phyloP scores from a whole-genome alignment of 92 coral and sea anemone genomes.

The Siderastrea siderea region DNA sequence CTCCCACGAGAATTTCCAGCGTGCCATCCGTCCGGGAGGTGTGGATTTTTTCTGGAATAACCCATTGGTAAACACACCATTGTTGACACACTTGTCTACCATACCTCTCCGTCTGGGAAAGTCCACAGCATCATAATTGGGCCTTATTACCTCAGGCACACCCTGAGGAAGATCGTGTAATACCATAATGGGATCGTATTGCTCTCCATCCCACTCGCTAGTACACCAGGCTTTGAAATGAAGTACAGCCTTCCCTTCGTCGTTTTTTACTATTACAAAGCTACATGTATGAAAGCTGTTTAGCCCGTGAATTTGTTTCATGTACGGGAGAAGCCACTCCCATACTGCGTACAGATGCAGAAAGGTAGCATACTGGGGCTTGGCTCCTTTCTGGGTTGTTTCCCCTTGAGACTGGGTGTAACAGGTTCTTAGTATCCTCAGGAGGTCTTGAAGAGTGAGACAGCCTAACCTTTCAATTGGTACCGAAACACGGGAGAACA shows the following conservation, averaged over 20 bases:
- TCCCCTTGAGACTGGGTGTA: conserved; percentile 73
- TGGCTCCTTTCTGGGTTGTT: conserved; percentile 63
- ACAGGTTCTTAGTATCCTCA: conserved; percentile 55
- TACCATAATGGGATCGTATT: conserved; percentile 47
- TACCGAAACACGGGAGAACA: conserved; percentile 71
- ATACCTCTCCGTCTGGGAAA: conserved; percentile 40
- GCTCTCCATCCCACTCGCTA: conserved; percentile 31
- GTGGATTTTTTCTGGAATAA: no score
- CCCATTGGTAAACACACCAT: conserved; percentile 49
- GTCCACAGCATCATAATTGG: conserved; percentile 56
- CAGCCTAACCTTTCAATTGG: conserved; percentile 62
- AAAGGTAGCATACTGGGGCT: conserved; percentile 60
- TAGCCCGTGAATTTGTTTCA: conserved; percentile 38
- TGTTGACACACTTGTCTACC: conserved; percentile 61
- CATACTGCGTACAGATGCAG: conserved; percentile 56
- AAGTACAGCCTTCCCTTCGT: conserved; percentile 35
- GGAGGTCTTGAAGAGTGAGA: conserved; percentile 61
- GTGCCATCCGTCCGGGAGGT: no score
- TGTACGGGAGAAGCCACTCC: conserved; percentile 69
- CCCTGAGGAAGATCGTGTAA: conserved; percentile 35
- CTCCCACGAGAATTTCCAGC: no score
- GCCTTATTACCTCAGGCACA: conserved; percentile 57
- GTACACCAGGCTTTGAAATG: conserved; percentile 59
- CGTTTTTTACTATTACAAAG: conserved; percentile 33
- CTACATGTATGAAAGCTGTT: conserved; percentile 52